Evolutionary conservation across 53 echinoderm and acorn worm species (phyloP).

Genomic region (Apostichopus leukothele): DNA sequence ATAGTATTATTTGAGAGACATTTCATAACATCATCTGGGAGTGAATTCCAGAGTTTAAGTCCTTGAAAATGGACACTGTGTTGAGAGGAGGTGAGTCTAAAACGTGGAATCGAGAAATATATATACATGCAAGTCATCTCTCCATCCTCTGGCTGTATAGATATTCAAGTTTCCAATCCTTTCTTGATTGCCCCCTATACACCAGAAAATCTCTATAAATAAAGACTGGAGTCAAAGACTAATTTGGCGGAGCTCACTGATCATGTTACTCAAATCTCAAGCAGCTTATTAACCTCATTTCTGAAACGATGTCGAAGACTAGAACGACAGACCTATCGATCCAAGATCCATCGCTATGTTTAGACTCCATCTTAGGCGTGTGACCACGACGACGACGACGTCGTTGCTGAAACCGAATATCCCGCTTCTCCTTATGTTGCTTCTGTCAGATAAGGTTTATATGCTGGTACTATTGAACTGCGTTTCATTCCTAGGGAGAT

Average conservation of each 20-base stretch:
- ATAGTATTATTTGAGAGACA: no score
- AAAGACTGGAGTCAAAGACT: not conserved
- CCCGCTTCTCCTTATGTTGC: not conserved
- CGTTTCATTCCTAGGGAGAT: no score
- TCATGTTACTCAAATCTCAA: slow-evolving; percentile 17
- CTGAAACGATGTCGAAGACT: not conserved
- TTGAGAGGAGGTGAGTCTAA: no score
- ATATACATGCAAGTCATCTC: no score
- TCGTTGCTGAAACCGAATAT: not conserved
- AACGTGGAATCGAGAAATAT: no score
- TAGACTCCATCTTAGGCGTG: not conserved
- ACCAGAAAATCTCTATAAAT: not conserved
- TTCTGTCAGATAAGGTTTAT: no score
- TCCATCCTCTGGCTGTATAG: no score
- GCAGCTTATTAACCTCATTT: slow-evolving; percentile 33
- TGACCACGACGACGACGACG: not conserved
- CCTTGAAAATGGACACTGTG: no score
- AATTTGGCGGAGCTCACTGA: not conserved
- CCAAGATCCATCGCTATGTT: not conserved
- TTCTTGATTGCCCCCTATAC: not conserved
- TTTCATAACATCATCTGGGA: no score
- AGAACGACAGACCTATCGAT: not conserved
- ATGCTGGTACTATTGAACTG: no score
- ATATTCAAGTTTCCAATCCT: not conserved
- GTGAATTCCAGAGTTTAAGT: no score